Evolutionary conservation across 2,888 invertebrate genomes (phyloP).

Genomic region (Drosophila histrio): DNA sequence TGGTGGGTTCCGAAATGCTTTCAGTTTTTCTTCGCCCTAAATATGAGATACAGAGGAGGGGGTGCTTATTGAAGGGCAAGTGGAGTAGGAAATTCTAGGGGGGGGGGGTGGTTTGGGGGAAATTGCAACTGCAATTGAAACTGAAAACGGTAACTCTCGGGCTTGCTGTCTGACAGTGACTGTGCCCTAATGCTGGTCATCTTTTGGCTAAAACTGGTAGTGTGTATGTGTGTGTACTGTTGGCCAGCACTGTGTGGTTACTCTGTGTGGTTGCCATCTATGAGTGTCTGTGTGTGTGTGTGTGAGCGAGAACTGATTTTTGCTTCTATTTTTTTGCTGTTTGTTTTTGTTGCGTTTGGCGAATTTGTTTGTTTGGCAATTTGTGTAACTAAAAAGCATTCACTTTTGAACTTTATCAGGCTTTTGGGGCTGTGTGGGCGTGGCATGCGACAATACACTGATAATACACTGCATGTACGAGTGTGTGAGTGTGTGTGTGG

Average conservation of each 20-base stretch:
- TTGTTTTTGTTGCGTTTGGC: constrained; percentile 32
- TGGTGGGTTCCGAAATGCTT: constrained; percentile 37
- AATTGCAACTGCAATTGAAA: constrained; percentile 21
- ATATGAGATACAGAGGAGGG: no score
- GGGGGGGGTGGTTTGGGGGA: no score
- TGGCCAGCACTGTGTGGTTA: constrained; percentile 30
- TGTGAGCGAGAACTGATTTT: not conserved
- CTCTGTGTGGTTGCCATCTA: constrained; percentile 28
- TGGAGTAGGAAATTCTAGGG: not conserved
- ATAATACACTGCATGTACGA: constrained; percentile 43
- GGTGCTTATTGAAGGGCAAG: not conserved
- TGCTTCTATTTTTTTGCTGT: not conserved
- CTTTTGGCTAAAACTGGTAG: not conserved
- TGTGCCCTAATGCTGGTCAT: constrained; percentile 19
- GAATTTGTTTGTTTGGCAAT: constrained; percentile 76
- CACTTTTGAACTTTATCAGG: constrained; percentile 74
- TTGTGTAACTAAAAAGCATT: constrained; percentile 77
- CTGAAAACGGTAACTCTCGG: constrained; percentile 33
- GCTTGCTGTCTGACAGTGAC: constrained; percentile 8
- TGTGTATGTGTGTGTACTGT: constrained; percentile 5
- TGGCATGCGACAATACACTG: constrained; percentile 48
- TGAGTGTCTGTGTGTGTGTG: not conserved
- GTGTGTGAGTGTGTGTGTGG: not conserved
- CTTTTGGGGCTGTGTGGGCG: constrained; percentile 38
- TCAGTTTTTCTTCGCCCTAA: constrained; percentile 43